phyloP scores from a whole-genome alignment of 2,797 vertebrate genomes.

The Catamblyrhynchus diadema region DNA sequence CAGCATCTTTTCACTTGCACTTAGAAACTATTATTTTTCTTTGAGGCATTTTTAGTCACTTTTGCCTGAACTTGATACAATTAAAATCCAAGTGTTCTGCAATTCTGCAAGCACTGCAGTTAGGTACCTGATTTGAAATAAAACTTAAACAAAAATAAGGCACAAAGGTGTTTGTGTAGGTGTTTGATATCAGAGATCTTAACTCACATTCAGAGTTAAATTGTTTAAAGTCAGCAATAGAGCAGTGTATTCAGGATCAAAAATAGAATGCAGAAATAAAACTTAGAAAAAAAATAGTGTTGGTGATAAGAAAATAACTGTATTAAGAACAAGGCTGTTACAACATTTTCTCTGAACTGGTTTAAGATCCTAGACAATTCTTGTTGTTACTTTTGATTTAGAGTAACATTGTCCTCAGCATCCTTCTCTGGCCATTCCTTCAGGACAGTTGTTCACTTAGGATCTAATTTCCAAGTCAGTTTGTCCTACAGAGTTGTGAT shows the following conservation, averaged over 20 bases:
- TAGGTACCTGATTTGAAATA: constrained; percentile 4
- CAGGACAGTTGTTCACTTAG: not conserved
- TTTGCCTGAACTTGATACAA: not conserved
- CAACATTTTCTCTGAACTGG: not conserved
- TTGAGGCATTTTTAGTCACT: not conserved
- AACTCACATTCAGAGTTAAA: constrained; percentile 17
- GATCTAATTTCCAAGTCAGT: not conserved
- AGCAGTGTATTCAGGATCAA: not conserved
- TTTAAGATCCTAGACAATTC: not conserved
- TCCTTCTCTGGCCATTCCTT: not conserved
- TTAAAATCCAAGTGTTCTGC: not conserved
- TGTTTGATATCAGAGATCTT: not conserved
- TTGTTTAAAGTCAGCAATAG: not conserved
- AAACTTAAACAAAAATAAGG: constrained; percentile 4
- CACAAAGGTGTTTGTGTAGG: not conserved
- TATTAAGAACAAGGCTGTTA: not conserved
- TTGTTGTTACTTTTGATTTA: not conserved
- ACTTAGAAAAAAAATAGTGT: not conserved
- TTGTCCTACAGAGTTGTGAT: not conserved
- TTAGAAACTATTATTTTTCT: constrained; percentile 39
- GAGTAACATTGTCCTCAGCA: not conserved
- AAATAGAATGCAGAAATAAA: not conserved
- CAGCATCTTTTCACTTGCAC: constrained; percentile 21
- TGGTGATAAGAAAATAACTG: not conserved
- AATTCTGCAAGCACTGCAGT: not conserved